A percentile compares a stretch with the other conserved stretches of the same genome.
These are phyloP conservation scores for Platycheirus rosarum DNA, from an alignment of 2,888 invertebrate species.

Conservation along the genomic window DNA sequence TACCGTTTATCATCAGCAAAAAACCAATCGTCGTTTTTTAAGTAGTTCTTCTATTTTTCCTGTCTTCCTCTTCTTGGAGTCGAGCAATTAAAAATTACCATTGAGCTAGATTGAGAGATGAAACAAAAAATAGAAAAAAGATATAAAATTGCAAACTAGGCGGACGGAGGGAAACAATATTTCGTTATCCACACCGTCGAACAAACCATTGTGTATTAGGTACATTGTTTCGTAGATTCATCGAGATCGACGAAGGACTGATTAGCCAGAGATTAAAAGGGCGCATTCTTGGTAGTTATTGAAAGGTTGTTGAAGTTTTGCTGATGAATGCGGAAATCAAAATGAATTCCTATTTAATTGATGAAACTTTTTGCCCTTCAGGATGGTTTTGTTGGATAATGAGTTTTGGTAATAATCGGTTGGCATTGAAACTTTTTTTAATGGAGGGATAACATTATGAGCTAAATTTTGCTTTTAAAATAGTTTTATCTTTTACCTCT, in stretches of 20 bases:
- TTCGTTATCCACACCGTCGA: slow-evolving; percentile 46
- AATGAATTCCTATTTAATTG: no score
- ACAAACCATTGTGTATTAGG: slow-evolving; percentile 64
- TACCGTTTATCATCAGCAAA: not conserved
- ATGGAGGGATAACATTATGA: no score
- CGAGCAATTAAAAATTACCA: slow-evolving; percentile 58
- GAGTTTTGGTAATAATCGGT: no score
- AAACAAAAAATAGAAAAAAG: slow-evolving; percentile 32
- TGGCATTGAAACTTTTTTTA: no score
- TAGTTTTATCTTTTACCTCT: no score
- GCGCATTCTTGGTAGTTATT: not conserved
- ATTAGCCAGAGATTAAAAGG: slow-evolving; percentile 16
- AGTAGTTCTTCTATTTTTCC: slow-evolving; percentile 3
- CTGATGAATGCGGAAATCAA: not conserved
- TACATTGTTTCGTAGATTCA: slow-evolving; percentile 5
- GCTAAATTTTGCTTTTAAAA: no score
- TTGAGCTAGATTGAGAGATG: slow-evolving; percentile 59
- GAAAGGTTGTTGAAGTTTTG: not conserved
- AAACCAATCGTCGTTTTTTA: no score
- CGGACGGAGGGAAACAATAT: slow-evolving; percentile 22
- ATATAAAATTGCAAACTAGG: not conserved
- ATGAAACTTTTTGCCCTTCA: no score
- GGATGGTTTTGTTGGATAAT: no score
- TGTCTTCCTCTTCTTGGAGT: slow-evolving; percentile 10
- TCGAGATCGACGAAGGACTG: not conserved